These are phyloP conservation scores for Acromyrmex charruanus DNA, from an alignment of 1,140 invertebrate species.

Conservation along the genomic window DNA sequence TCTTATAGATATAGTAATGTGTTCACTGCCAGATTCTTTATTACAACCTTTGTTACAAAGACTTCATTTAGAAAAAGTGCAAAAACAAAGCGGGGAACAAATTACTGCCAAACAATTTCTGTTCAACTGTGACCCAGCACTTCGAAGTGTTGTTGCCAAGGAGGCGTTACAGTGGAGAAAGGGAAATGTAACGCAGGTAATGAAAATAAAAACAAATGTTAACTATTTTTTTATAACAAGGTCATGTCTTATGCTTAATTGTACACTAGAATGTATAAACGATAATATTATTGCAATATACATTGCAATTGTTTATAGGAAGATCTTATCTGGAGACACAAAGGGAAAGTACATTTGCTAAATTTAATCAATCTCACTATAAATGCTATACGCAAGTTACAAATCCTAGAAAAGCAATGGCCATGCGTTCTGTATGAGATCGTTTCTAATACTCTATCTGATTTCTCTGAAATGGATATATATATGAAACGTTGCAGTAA, in stretches of 20 bases:
- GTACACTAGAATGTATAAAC: neutral
- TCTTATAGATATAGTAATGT: conserved; percentile 91
- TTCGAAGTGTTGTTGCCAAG: conserved; percentile 93
- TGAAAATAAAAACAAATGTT: conserved; percentile 27
- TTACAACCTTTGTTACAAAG: conserved; percentile 91
- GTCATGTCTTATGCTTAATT: neutral
- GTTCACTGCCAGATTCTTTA: conserved; percentile 92
- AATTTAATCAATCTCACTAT: conserved; percentile 90
- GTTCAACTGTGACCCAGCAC: conserved; percentile 90
- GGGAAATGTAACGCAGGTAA: conserved; percentile 88
- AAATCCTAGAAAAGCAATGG: conserved; percentile 91
- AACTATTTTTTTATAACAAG: neutral
- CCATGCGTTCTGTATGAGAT: conserved; percentile 91
- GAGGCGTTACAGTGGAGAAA: conserved; percentile 94
- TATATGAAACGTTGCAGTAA: conserved; percentile 89
- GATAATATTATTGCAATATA: neutral
- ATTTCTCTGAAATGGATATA: conserved; percentile 92
- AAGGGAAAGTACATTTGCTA: conserved; percentile 90
- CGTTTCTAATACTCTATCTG: conserved; percentile 91
- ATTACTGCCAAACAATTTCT: conserved; percentile 91
- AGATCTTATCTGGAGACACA: conserved; percentile 90
- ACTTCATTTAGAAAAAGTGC: conserved; percentile 87
- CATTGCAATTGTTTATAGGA: conserved; percentile 86
- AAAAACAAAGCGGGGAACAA: conserved; percentile 84
- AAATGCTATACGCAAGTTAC: conserved; percentile 91